Percentiles rank a stretch among this genome's conserved stretches.
Evolutionary conservation across 2,797 vertebrate species (phyloP).

Genomic region (Aythya fuligula): DNA sequence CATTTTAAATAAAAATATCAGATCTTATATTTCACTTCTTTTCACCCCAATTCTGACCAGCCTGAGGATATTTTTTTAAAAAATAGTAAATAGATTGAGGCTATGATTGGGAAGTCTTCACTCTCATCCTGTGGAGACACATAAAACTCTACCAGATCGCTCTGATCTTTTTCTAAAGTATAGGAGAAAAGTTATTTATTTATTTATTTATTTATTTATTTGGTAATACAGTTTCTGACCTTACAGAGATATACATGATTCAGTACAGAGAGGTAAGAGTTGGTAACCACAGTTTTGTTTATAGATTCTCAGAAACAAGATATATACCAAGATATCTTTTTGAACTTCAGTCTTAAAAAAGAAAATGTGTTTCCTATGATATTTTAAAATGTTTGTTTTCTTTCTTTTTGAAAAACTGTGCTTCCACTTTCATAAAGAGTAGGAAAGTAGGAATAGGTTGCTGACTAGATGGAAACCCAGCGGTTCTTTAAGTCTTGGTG

Average conservation of each 20-base stretch:
- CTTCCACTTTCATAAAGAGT: neutral
- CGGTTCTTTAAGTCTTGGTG: neutral
- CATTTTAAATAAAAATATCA: neutral
- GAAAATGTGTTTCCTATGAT: neutral
- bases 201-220: neutral
- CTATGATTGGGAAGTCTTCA: neutral
- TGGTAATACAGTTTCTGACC: neutral
- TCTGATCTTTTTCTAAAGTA: constrained; percentile 7
- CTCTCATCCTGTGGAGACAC: neutral
- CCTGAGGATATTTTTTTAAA: neutral
- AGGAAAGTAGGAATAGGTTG: neutral
- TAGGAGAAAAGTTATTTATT: neutral
- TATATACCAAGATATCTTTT: neutral
- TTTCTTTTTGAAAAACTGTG: neutral
- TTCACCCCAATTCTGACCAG: neutral
- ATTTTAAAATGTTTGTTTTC: neutral
- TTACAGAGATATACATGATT: neutral
- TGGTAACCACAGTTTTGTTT: neutral
- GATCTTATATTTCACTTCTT: neutral
- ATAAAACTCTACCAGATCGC: neutral
- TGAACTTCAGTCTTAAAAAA: neutral
- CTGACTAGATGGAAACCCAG: neutral
- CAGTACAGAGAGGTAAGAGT: neutral
- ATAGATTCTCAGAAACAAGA: neutral
- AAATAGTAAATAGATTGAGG: neutral